These are phyloP conservation scores for Coecobrya sp. DNA, from an alignment of 2,888 invertebrate species.

Conservation along the genomic window DNA sequence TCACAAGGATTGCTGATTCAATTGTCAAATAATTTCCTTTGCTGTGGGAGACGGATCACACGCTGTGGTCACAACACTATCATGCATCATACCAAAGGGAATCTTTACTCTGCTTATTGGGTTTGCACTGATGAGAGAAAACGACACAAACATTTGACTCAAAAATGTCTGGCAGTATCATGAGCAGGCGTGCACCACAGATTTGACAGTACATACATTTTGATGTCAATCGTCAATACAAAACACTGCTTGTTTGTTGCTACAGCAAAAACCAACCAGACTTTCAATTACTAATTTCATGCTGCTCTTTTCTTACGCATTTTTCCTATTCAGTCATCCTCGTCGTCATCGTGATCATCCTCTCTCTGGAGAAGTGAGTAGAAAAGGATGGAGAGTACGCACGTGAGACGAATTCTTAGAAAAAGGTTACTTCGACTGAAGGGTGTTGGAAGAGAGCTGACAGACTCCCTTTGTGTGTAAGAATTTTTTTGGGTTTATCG, in stretches of 20 bases:
- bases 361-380: conserved; percentile 46
- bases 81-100: no score
- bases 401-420: conserved; percentile 79
- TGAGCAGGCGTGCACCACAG: no score
- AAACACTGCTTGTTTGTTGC: background rate
- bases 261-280: conserved; percentile 52
- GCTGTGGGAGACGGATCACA: no score
- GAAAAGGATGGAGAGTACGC: conserved; percentile 77
- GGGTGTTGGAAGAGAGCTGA: conserved; percentile 59
- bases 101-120: no score
- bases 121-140: no score
- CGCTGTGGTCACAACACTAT: no score
- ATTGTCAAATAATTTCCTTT: no score
- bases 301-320: conserved; percentile 73
- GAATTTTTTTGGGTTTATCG: conserved; percentile 32
- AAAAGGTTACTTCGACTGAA: conserved; percentile 79
- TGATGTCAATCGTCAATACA: background rate
- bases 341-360: background rate
- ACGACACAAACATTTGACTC: no score
- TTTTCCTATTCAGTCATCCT: conserved; percentile 31
- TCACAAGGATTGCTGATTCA: no score
- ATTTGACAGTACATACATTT: background rate
- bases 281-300: conserved; percentile 82
- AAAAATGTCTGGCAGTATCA: no score
- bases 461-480: conserved; percentile 18